Evolutionary conservation across 2,888 invertebrate genomes (phyloP), one percentile per base, ranked within the genome.

Genomic region (Graphium colonna): DNA sequence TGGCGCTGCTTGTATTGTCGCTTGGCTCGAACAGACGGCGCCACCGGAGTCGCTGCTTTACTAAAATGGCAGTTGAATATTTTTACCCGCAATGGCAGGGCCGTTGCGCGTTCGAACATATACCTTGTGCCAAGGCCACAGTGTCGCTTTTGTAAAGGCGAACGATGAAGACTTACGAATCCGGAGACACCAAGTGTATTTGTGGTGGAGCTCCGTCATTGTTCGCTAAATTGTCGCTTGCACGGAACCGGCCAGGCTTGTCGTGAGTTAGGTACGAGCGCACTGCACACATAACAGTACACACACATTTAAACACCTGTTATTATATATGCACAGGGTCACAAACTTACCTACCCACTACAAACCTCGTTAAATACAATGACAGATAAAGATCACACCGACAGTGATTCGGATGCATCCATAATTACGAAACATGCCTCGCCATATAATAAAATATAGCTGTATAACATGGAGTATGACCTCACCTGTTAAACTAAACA

Each of bases 181-280:
- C 71, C 78, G 77, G 76, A 75, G 78, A 77, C 77, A 77, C 76
- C 72, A 78, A 77, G 76, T 79, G 79, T 82, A 83, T 82, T 86
- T 85, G 88, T 75, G 84, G 85, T 78, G 71, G 73, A 82, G 82
- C 84, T 78, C 85, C 82, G 86, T 85, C 87, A 88, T 88, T 88
- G 88, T 88, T 88, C 87, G 86, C 84, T 86, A 87, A 88, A 88
- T 87, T 87, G 87, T 88, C 87, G 85, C 81, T 82, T 78, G 87
- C 87, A 87, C 79, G 87, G 78, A 87, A 86, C 85, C 85, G 81
- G 82, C 85, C 79, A 61, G 73, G 82, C 84, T 77, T 81, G 87
- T 86, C 87, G 88, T 86, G 85, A 82, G 82, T 75, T 83, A 83
- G 83, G 82, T 83, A 86, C 73, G 73, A 76, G 77, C 73, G 71